Base-by-base conservation (phyloP, 2,888 invertebrate species). In the Copidosoma aretas region DNA sequence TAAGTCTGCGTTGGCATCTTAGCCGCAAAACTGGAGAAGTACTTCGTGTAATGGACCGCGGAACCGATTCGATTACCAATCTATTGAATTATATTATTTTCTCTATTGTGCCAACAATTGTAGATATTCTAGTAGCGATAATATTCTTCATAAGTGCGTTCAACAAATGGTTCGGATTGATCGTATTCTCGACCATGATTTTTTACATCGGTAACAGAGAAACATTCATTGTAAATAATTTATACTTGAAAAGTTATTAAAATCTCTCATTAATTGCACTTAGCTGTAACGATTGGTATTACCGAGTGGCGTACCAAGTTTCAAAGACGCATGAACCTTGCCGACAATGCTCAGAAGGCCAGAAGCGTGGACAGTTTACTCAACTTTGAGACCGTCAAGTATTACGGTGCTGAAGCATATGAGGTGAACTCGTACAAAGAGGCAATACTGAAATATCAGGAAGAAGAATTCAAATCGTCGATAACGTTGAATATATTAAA, bases 341-440 rank as follows among this genome's bases (percentile, higher is more conserved):
- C 95, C 0, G 98, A 98, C 81, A 99, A 98, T 84, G 94, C 91
- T 49, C 92, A 93, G 70, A 92, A 94, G 77, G 94, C 96, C 8
- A 89, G 93, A 70, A 96, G 96, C 64, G 97, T 98, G 0, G 98
- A 99, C 84, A 98, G 98, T 0, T 85, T 99, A 64, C 87, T 98
- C 17, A 99, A 99, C 86, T 98, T 96, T 85, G 98, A 99, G 86
- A 98, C 98, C 0, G 98, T 98, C 0, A 99, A 99, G 83, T 98
- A 98, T 85, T 98, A 98, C 81, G 94, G 94, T 8, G 97, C 96
- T 0, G 98, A 98, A 82, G 81, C 89, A 1, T 98, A 95, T 84
- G 98, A 99, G 86, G 93, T 95, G 0, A 85, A 91, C 17, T 88
- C 92, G 15, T 98, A 96, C 81, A 87, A 89, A 73, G 90, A 91